These are phyloP conservation scores for Digitonthophagus gazella DNA, from an alignment of 2,888 invertebrate genomes.

Conservation along the genomic window DNA sequence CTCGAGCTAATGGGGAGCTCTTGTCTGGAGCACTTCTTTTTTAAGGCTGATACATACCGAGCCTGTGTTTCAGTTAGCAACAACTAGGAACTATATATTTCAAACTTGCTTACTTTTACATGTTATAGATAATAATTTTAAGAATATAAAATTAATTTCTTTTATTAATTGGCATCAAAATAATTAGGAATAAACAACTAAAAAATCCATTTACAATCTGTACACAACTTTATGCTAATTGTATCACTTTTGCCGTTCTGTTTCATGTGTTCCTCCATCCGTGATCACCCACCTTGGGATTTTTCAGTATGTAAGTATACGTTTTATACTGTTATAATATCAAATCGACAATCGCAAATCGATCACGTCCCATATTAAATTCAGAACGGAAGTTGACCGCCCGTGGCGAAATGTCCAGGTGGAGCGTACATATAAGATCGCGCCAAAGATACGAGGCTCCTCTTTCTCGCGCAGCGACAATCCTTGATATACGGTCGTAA, in stretches of 20 bases:
- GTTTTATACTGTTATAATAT: constrained; percentile 25
- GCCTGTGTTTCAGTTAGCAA: too few relatives aligned
- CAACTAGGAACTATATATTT: too few relatives aligned
- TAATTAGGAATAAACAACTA: background rate
- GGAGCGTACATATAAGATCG: background rate
- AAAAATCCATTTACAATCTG: background rate
- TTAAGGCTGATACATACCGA: background rate
- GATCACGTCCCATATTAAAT: constrained; percentile 4
- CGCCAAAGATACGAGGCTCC: background rate
- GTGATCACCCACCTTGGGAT: constrained; percentile 13
- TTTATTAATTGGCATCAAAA: background rate
- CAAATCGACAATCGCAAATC: constrained; percentile 15
- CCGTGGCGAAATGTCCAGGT: constrained; percentile 10
- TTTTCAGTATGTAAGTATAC: constrained; percentile 30
- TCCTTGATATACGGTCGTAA: background rate
- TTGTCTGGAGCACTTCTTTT: background rate
- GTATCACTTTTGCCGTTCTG: constrained; percentile 6
- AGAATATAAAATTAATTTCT: background rate
- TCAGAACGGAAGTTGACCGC: constrained; percentile 11
- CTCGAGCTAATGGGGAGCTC: background rate
- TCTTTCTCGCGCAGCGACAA: background rate
- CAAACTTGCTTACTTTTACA: too few relatives aligned
- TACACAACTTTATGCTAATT: constrained; percentile 21
- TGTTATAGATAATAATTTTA: too few relatives aligned
- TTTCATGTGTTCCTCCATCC: constrained; percentile 26